phyloP scores from a whole-genome alignment of 2,113 vertebrate genomes.

The Synchiropus splendidus region DNA sequence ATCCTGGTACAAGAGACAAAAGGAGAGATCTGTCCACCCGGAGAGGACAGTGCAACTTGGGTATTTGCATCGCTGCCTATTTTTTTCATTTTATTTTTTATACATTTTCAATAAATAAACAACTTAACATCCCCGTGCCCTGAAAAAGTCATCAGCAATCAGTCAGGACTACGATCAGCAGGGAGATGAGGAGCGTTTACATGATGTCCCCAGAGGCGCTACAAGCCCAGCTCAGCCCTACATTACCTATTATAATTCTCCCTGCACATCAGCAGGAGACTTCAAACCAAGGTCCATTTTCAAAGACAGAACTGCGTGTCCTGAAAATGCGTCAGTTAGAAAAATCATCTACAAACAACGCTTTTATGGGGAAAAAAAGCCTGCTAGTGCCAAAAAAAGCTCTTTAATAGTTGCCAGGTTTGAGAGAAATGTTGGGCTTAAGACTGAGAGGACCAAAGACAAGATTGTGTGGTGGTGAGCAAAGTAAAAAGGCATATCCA shows the following conservation, averaged over 20 bases:
- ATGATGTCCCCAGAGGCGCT: constrained; percentile 48
- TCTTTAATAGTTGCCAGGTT: too few species aligned
- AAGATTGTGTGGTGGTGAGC: too few species aligned
- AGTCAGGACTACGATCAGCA: constrained; percentile 54
- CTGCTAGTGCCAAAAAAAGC: too few species aligned
- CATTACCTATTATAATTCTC: constrained; percentile 48
- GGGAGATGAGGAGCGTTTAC: constrained; percentile 48
- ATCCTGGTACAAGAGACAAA: constrained; percentile 19
- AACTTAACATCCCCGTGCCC: constrained; percentile 61
- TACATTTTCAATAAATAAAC: constrained; percentile 59
- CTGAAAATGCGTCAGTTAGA: background rate
- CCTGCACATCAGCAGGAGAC: constrained; percentile 18
- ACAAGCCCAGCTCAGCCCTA: constrained; percentile 27
- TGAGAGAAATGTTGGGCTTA: too few species aligned
- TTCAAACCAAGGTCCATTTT: constrained; percentile 14
- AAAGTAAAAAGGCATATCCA: too few species aligned
- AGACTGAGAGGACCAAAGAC: too few species aligned
- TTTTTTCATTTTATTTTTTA: constrained; percentile 11
- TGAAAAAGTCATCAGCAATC: constrained; percentile 71
- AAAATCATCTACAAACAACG: too few species aligned
- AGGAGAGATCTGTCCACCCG: constrained; percentile 1
- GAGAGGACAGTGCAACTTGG: background rate
- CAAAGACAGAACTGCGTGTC: constrained; percentile 2
- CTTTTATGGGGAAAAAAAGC: too few species aligned
- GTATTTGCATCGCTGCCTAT: constrained; percentile 30